A percentile compares a stretch with the other conserved stretches of the same genome.
Conservation (phyloP, 2,113 vertebrate genomes). For the Deroptyus accipitrinus region DNA sequence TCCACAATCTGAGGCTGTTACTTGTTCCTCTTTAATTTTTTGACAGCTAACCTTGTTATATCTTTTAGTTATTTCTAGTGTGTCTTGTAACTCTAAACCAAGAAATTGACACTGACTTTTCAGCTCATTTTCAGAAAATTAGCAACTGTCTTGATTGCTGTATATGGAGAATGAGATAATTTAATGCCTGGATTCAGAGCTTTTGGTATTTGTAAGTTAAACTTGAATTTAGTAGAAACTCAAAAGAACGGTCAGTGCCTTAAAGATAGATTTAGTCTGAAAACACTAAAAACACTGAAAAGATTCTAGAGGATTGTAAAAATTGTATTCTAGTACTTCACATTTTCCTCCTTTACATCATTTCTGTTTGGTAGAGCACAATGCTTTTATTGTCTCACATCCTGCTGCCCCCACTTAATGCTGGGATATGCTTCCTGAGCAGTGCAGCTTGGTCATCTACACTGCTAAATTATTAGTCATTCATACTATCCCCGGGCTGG, state of each 20-base stretch:
- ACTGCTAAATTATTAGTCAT: accelerated
- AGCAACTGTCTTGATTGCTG: neutral
- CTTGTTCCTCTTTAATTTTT: neutral
- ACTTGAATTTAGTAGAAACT: neutral
- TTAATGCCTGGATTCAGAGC: neutral
- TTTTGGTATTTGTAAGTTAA: neutral
- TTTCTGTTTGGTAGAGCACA: slow-evolving; percentile 5
- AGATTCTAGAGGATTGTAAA: neutral
- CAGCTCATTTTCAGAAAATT: neutral
- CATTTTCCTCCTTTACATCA: neutral
- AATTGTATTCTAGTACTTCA: neutral
- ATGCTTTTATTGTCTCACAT: slow-evolving; percentile 10
- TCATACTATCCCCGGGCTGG: neutral
- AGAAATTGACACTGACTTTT: neutral
- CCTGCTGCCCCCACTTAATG: neutral
- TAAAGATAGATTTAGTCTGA: neutral
- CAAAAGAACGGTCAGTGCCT: neutral
- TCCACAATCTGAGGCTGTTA: neutral
- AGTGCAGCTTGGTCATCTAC: neutral
- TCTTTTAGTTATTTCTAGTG: neutral
- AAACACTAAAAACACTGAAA: neutral
- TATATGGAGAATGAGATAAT: neutral
- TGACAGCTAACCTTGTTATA: neutral
- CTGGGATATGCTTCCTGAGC: neutral
- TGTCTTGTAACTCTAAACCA: neutral